phyloP scores from a whole-genome alignment of 1,140 invertebrate species.

The Bactericera cockerelli region DNA sequence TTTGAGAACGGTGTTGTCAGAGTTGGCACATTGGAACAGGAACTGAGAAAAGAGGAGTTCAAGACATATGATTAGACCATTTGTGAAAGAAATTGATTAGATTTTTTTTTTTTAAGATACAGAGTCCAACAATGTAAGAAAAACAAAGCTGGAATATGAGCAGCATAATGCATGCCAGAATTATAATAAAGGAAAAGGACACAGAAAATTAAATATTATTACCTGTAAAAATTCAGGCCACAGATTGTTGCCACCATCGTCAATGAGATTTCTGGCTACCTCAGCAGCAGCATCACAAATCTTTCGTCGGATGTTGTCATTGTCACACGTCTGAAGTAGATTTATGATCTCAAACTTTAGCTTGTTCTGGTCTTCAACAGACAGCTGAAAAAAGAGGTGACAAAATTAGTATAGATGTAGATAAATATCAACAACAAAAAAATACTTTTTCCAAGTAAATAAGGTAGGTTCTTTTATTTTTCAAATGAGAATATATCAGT shows the following conservation, averaged over 20 bases:
- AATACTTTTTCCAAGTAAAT: too few species aligned
- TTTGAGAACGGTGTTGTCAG: slow-evolving; percentile 62
- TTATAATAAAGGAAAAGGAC: too few species aligned
- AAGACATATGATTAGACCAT: too few species aligned
- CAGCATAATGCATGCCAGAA: too few species aligned
- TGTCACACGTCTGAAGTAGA: slow-evolving; percentile 65
- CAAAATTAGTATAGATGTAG: neutral
- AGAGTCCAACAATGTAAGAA: too few species aligned
- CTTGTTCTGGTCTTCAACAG: slow-evolving; percentile 61
- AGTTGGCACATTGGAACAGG: slow-evolving; percentile 85
- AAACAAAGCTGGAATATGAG: too few species aligned
- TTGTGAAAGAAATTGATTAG: too few species aligned
- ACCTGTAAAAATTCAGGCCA: slow-evolving; percentile 82
- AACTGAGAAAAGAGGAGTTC: slow-evolving; percentile 59
- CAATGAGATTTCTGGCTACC: slow-evolving; percentile 84
- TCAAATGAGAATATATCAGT: too few species aligned
- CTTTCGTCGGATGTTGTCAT: slow-evolving; percentile 65
- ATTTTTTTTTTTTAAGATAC: too few species aligned
- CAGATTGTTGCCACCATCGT: slow-evolving; percentile 89
- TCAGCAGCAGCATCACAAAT: slow-evolving; percentile 89
- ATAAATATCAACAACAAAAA: too few species aligned
- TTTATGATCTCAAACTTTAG: slow-evolving; percentile 74
- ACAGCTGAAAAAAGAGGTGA: slow-evolving; percentile 37
- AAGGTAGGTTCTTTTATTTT: too few species aligned
- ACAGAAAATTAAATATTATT: too few species aligned